Evolutionary conservation across 2,113 vertebrate genomes (phyloP), one percentile per base, ranked within the genome.

Genomic region (Limnothrissa miodon): DNA sequence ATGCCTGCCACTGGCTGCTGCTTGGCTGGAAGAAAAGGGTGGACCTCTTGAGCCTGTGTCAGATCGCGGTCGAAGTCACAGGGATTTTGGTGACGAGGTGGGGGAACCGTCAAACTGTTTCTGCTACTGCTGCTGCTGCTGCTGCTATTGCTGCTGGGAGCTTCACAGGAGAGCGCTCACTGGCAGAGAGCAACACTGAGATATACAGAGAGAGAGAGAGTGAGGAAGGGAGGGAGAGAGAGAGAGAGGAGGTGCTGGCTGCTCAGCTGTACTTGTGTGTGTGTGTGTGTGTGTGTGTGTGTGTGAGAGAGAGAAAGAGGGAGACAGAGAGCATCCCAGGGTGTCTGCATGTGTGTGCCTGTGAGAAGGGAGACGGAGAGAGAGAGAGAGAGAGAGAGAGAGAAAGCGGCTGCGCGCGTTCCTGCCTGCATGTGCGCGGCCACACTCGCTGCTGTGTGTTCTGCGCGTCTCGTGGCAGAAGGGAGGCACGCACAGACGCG

Each of bases 401-500:
- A 2, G 42, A 42, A 6, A 42, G 2, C 42, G 42, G 42, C 42
- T 23, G 51, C 51, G 51, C 19, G 51, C 51, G 21, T 19, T 21
- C 51, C 19, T 56, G 51, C 51, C 19, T 56, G 51, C 51, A 23
- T 23, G 51, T 23, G 51, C 21, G 51, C 19, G 51, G 23, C 4
- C 23, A 21, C 19, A 6, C 21, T 21, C 51, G 23, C 3, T 56
- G 51, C 51, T 56, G 51, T 23, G 19, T 6, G 21, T 56, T 42
- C 42, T 19, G 51, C 21, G 19, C 51, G 21, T 19, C 51, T 56
- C 19, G 89, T 66, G 83, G 66, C 66, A 79, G 44, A 79, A 29
- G 53, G 53, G 19, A 36, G 89, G 82, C 84, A 19, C 81, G 87
- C 85, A 83, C 89, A 87, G 83, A 87, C 66, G 33, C 33, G 66